phyloP scores from a whole-genome alignment of 2,113 vertebrate genomes.

The Ochotona curzoniae region DNA sequence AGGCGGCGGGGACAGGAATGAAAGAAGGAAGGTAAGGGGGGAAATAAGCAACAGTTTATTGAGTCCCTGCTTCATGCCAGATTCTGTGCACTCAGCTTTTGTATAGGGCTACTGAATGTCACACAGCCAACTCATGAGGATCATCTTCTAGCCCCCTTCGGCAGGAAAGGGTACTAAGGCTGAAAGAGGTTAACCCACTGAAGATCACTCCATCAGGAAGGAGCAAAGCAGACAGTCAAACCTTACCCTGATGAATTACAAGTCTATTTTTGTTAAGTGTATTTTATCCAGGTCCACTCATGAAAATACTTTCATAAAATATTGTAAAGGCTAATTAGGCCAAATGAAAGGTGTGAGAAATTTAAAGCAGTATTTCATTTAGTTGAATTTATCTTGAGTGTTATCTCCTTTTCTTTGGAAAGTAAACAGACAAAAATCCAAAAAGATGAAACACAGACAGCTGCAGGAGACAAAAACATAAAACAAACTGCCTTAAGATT shows the following conservation, averaged over 20 bases:
- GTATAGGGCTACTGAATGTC: neutral
- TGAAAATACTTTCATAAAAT: neutral
- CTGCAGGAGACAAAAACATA: neutral
- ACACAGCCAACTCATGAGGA: neutral
- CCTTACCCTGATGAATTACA: neutral
- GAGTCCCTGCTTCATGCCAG: neutral
- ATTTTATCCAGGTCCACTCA: neutral
- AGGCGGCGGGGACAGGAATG: neutral
- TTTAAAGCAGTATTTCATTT: conserved; percentile 12
- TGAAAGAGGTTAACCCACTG: neutral
- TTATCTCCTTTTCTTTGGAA: neutral
- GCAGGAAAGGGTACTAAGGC: neutral
- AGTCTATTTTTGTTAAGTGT: neutral
- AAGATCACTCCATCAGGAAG: neutral
- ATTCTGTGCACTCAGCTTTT: neutral
- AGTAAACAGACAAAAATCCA: neutral
- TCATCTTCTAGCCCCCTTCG: neutral
- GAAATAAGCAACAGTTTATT: neutral
- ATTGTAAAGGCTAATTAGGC: neutral
- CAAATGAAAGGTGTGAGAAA: neutral
- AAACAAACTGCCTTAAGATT: neutral
- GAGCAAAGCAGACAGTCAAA: neutral
- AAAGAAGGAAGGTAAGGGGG: neutral
- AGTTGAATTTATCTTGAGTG: neutral
- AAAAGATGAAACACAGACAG: neutral